phyloP scores from a whole-genome alignment of 1,140 invertebrate species.

The Drosophila willistoni region DNA sequence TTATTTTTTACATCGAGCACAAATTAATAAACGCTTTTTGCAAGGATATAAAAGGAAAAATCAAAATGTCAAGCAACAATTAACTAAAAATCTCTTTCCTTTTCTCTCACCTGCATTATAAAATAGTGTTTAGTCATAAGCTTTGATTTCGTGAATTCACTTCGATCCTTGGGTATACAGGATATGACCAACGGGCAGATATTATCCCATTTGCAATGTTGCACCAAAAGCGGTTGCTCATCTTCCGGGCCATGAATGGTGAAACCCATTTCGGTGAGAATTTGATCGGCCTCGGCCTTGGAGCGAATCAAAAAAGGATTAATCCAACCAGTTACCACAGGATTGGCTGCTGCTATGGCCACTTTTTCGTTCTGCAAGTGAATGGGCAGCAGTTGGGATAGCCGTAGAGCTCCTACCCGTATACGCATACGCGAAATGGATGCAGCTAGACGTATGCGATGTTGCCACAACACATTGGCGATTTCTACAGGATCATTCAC shows the following conservation, averaged over 20 bases:
- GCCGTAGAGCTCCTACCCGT: conserved; percentile 86
- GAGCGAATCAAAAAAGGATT: conserved; percentile 87
- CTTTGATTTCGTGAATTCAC: conserved; percentile 75
- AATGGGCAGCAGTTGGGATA: conserved; percentile 87
- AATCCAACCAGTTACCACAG: conserved; percentile 89
- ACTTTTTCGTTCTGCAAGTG: conserved; percentile 88
- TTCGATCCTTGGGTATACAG: conserved; percentile 84
- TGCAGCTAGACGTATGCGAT: conserved; percentile 87
- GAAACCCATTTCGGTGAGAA: conserved; percentile 65
- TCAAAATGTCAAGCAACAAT: too few relatives aligned
- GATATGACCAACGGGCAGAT: conserved; percentile 89
- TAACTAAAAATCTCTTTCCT: too few relatives aligned
- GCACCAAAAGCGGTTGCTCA: conserved; percentile 81
- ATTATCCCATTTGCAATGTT: conserved; percentile 87
- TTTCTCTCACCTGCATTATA: conserved; percentile 83
- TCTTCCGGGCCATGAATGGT: conserved; percentile 71
- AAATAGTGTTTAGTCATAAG: conserved; percentile 85
- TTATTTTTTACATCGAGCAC: too few relatives aligned
- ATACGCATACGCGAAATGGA: conserved; percentile 89
- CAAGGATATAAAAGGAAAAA: too few relatives aligned
- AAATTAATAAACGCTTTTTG: too few relatives aligned
- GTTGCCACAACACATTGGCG: conserved; percentile 86
- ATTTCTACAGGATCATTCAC: conserved; percentile 68
- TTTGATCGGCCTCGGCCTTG: conserved; percentile 62
- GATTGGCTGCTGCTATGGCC: conserved; percentile 85